Percentiles rank a stretch among this genome's conserved stretches.
These are phyloP conservation scores for Lichenostomus cassidix DNA, from an alignment of 2,113 vertebrate genomes.

Conservation along the genomic window DNA sequence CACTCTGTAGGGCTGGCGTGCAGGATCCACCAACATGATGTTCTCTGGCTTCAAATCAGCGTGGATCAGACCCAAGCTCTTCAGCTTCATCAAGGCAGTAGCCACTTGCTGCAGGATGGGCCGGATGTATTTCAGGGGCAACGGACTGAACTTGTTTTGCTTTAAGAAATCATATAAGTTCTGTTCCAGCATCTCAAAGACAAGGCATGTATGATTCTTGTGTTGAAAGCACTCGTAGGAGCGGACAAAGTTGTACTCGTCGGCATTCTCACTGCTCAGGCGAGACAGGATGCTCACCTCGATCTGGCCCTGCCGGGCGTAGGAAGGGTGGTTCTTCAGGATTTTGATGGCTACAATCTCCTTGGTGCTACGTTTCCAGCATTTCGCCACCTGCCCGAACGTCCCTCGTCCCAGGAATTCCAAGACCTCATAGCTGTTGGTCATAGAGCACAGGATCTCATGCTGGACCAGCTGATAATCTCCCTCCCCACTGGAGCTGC, in stretches of 20 bases:
- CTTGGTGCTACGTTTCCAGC: constrained; percentile 97
- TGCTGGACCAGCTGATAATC: constrained; percentile 99
- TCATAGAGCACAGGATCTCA: constrained; percentile 96
- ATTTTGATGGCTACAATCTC: constrained; percentile 99
- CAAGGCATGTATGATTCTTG: constrained; percentile 99
- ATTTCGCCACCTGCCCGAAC: constrained; percentile 96
- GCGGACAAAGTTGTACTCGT: constrained; percentile 97
- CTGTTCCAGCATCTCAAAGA: constrained; percentile 99
- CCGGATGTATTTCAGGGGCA: constrained; percentile 94
- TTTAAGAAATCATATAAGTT: constrained; percentile 98
- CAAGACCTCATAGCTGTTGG: constrained; percentile 96
- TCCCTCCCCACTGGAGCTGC: constrained; percentile 93
- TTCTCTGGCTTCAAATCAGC: constrained; percentile 97
- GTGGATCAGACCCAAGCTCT: constrained; percentile 94
- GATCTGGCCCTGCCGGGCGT: constrained; percentile 96
- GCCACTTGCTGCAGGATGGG: constrained; percentile 96
- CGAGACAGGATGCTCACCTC: constrained; percentile 97
- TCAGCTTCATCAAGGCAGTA: constrained; percentile 96
- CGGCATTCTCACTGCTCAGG: constrained; percentile 94
- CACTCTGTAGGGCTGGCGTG: constrained; percentile 92
- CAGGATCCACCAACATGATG: constrained; percentile 96
- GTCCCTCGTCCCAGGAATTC: constrained; percentile 97
- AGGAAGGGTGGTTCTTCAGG: constrained; percentile 96
- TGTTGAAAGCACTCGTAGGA: constrained; percentile 99
- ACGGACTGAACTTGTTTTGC: constrained; percentile 97